Evolutionary conservation across 2,113 vertebrate species (phyloP), one percentile per base, ranked within the genome.

Genomic region (Regulus satrapa): DNA sequence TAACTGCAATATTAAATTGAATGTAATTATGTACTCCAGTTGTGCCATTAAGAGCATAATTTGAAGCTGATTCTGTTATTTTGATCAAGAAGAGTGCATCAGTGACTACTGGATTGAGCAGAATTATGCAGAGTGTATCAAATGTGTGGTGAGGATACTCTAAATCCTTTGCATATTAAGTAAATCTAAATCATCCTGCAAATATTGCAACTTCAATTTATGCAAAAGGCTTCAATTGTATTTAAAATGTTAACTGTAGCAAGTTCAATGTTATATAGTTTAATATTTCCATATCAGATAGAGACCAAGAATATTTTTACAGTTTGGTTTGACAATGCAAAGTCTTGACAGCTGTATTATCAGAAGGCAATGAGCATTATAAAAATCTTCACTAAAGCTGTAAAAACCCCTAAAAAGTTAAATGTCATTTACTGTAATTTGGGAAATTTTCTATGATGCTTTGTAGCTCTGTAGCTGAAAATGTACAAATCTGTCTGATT

Each of bases 401-500:
- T 23, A 31, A 92, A 84, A 43, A 25, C 4, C 10, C 5, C 24
- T 28, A n/a, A 63, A 55, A 34, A 6, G 7, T 64, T 66, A 79
- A 72, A 72, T 45, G 7, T 1, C 1, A 73, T 85, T 83, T 92
- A 58, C 11, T 78, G 74, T 73, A 64, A 40, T 85, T 81, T 77
- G 1, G 11, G 29, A 93, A 43, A 25, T 78, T 79, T 80, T 95
- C 17, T 61, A 3, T 64, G 36, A 51, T 55, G 3, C 52, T 61
- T 79, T 92, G 28, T 61, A 73, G 23, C 5, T 41, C 8, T 66
- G 1, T 51, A 25, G 23, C 86, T 76, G 56, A 29, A 82, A 82
- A 89, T 78, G n/a, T 49, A 69, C 54, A 94, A 83, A 94, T 92
- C 85, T 85, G 54, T 43, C 86, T 71, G 18, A 92, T 73, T 93